Evolutionary conservation across 2,888 invertebrate species (phyloP), one percentile per base, ranked within the genome.

Genomic region (Nomada hirtipes): DNA sequence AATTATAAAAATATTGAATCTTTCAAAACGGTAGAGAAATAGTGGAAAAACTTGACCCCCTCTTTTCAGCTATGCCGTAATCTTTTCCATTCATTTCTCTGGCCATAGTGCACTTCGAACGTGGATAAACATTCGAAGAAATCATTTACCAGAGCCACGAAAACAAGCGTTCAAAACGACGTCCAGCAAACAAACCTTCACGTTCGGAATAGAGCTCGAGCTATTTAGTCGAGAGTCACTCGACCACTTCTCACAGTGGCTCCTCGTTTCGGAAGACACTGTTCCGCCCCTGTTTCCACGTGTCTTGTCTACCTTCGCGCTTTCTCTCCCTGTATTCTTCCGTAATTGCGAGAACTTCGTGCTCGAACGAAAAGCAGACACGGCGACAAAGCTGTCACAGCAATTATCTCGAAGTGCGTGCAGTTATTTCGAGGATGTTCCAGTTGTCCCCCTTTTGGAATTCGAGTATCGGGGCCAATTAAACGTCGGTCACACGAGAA

Each of bases 361-460:
- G 50, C 64, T 36, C 63, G 59, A 80, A 74, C 70, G 78, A 73
- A 70, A 42, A 64, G 59, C 74, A 61, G 75, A 9, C 76, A 47
- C 61, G 74, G 67, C 76, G 83, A 87, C 88, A 90, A 90, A 89
- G 87, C 83, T 85, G 87, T 87, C 88, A 79, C 78, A 82, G 83
- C 86, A 91, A 90, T 91, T 91, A 90, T 89, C 86, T 77, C 80
- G 83, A 81, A 86, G 86, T 85, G 87, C 87, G 89, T 88, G 85
- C 88, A 88, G 89, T 89, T 88, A 90, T 47, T 10, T 59, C 15
- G 36, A 67, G 67, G 23, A 23, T 23, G 23, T 23, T 23, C 23
- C 23, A 23, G 26, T 3, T 61, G n/a, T 23, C 9, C 52, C 42
- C n/a, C 76, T 55, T 68, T 65, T 42, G 55, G 47, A 50, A 78